Evolutionary conservation across 92 coral and sea anemone species (phyloP).

Genomic region (Phenganax stokvisi): DNA sequence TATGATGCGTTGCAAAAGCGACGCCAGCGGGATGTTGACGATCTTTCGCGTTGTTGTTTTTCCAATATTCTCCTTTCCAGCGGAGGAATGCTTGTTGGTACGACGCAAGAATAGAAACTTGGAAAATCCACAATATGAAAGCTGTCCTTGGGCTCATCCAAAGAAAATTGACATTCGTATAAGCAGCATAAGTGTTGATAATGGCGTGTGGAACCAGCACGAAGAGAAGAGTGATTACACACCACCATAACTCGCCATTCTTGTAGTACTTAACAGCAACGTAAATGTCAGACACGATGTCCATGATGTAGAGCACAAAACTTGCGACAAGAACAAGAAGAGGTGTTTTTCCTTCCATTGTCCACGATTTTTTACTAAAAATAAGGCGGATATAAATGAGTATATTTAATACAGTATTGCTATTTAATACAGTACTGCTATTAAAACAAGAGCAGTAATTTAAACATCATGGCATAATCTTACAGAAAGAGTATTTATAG

Average conservation of each 20-base stretch:
- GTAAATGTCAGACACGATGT: slow-evolving; percentile 17
- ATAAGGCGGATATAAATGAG: too few species aligned
- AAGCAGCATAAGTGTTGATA: slow-evolving; percentile 17
- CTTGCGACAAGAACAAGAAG: background rate
- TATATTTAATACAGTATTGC: too few species aligned
- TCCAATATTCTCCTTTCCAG: slow-evolving; percentile 31
- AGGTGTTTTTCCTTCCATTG: slow-evolving; percentile 5
- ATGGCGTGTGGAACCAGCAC: background rate
- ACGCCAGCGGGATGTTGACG: background rate
- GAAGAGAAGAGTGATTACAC: slow-evolving; percentile 6
- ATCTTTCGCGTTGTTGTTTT: background rate
- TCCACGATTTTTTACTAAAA: slow-evolving; percentile 5
- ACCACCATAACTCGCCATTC: slow-evolving; percentile 16
- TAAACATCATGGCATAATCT: too few species aligned
- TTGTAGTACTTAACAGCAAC: slow-evolving; percentile 18
- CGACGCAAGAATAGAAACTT: slow-evolving; percentile 10
- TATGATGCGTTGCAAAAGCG: slow-evolving; percentile 11
- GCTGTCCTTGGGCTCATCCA: background rate
- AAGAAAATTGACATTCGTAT: slow-evolving; percentile 4
- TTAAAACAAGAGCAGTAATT: too few species aligned
- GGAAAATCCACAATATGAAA: slow-evolving; percentile 16
- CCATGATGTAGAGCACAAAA: slow-evolving; percentile 15
- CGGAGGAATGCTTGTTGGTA: slow-evolving; percentile 3
- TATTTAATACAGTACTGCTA: too few species aligned
- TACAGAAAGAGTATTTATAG: too few species aligned